Percentiles rank a stretch among this genome's conserved stretches.
phyloP scores from a whole-genome alignment of 2,113 vertebrate species.

The Vulpes lagopus region DNA sequence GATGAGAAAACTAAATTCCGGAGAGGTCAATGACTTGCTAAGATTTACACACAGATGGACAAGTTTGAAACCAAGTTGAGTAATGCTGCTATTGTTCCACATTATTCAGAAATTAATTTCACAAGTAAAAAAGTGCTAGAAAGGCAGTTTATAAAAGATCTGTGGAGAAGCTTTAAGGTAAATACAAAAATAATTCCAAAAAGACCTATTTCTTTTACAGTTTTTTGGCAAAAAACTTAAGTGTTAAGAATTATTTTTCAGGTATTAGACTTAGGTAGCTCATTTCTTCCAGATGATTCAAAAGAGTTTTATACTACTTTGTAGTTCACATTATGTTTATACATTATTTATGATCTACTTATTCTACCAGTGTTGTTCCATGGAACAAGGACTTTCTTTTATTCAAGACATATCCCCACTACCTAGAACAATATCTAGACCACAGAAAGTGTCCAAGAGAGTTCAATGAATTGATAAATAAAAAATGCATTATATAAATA shows the following conservation, averaged over 20 bases:
- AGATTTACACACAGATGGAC: not conserved
- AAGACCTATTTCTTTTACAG: not conserved
- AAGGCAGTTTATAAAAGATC: not conserved
- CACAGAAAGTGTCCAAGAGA: not conserved
- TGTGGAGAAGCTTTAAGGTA: not conserved
- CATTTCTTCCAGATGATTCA: not conserved
- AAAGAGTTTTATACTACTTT: not conserved
- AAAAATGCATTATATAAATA: slow-evolving; percentile 43
- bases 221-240: not conserved
- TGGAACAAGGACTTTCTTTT: not conserved
- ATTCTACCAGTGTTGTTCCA: slow-evolving; percentile 3
- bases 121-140: slow-evolving; percentile 14
- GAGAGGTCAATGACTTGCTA: not conserved
- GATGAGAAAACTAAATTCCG: not conserved
- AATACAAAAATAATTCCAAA: slow-evolving; percentile 20
- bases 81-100: not conserved
- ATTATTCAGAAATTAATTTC: slow-evolving; percentile 42
- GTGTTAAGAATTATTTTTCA: slow-evolving; percentile 39
- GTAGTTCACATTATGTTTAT: not conserved
- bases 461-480: not conserved
- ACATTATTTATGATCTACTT: not conserved
- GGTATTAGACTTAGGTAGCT: not conserved
- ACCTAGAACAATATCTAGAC: not conserved
- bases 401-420: not conserved
- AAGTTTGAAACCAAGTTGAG: slow-evolving; percentile 18